phyloP scores from a whole-genome alignment of 2,888 invertebrate genomes.

The Digitonthophagus gazella region DNA sequence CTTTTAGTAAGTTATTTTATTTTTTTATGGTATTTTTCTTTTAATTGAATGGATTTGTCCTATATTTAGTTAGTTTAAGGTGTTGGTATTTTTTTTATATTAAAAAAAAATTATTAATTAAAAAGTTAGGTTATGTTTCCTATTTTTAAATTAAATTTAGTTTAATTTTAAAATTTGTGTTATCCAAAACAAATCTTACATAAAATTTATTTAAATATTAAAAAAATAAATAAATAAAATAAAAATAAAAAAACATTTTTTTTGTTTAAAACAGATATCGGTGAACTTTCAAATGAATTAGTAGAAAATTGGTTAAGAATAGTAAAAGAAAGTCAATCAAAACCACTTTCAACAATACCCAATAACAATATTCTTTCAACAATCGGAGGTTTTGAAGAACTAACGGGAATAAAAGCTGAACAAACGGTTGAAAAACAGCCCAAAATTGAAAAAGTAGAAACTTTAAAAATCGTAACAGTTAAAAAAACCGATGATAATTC shows the following conservation, averaged over 20 bases:
- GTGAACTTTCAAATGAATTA: slow-evolving; percentile 73
- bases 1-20: slow-evolving; percentile 66
- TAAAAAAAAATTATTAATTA: no score
- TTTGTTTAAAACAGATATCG: slow-evolving; percentile 62
- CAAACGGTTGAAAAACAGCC: background rate
- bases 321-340: slow-evolving; percentile 68
- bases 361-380: background rate
- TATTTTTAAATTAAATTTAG: no score
- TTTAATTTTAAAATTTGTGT: slow-evolving; percentile 10
- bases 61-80: no score
- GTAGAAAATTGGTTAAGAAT: slow-evolving; percentile 90
- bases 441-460: slow-evolving; percentile 24
- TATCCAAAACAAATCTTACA: slow-evolving; percentile 4
- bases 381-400: background rate
- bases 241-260: slow-evolving; percentile 21
- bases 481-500: slow-evolving; percentile 19
- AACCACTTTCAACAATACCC: background rate
- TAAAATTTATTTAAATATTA: slow-evolving; percentile 10
- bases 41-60: background rate
- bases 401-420: background rate
- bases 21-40: slow-evolving; percentile 3
- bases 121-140: no score
- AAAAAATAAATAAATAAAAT: background rate
- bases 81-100: no score
- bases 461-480: slow-evolving; percentile 15